A percentile compares a stretch with the other conserved stretches of the same genome.
These are phyloP conservation scores for Nemopilema nomurai DNA, from an alignment of 30 jellyfish, hydroid and myxozoan species.

Conservation along the genomic window DNA sequence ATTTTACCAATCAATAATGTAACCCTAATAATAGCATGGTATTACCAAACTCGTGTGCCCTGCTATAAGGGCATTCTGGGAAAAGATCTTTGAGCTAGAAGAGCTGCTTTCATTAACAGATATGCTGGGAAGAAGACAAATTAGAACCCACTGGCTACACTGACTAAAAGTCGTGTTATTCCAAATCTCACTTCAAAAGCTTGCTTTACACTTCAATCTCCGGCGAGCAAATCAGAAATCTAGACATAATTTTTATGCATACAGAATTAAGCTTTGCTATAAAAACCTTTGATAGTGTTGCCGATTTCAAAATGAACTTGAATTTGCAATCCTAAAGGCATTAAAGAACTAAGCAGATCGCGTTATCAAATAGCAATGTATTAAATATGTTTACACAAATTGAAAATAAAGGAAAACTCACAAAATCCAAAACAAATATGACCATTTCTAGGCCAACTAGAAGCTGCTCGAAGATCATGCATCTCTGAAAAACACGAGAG, in stretches of 20 bases:
- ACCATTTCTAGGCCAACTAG: constrained; percentile 86
- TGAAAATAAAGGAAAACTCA: constrained; percentile 40
- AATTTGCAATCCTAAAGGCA: background rate
- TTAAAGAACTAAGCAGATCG: background rate
- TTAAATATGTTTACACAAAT: background rate
- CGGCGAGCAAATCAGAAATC: no score
- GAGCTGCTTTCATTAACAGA: background rate
- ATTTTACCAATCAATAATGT: no score
- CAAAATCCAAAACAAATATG: constrained; percentile 74
- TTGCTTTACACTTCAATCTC: background rate
- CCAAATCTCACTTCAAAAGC: background rate
- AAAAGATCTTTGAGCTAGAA: no score
- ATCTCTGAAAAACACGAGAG: constrained; percentile 72
- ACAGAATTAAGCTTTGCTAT: background rate
- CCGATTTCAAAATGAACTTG: background rate
- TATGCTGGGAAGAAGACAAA: no score
- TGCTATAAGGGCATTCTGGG: no score
- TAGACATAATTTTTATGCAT: no score
- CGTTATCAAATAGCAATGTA: background rate
- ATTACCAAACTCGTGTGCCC: no score
- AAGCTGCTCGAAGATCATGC: constrained; percentile 67
- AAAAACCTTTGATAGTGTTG: background rate
- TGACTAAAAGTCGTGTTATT: no score
- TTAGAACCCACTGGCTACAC: no score
- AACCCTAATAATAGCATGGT: no score